Evolutionary conservation across 2,888 invertebrate species (phyloP), one percentile per base, ranked within the genome.

Genomic region (Dynastes grantii): DNA sequence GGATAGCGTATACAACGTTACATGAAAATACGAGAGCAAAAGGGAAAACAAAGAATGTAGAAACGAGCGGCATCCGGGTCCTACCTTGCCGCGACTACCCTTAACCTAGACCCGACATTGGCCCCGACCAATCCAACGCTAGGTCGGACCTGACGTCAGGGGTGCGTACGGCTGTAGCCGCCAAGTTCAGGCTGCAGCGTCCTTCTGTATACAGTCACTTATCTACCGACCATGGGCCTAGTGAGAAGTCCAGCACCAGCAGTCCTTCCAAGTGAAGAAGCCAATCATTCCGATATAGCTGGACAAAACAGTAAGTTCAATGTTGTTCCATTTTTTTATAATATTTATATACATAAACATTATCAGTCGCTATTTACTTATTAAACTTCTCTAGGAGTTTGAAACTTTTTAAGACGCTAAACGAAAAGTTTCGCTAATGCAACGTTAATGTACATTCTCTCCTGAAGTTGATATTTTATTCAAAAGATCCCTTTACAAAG

Each of bases 131-230:
- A 88, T 88, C 82, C 84, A 83, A 83, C 85, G 82, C 91, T 91
- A 91, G 91, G 91, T 91, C 91, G 91, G 87, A 86, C 88, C 90
- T 91, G 91, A 91, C 91, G 92, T 92, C 91, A 91, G 85, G 81
- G 88, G 83, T 87, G 89, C 90, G 85, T 84, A 84, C 85, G 83
- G 79, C 83, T 81, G 79, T 77, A 79, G 82, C 84, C 85, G 84
- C 84, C 84, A 85, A 85, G 82, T 84, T 84, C 81, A 79, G 79
- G 78, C 79, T 78, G 75, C 77, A 77, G 79, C 81, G 79, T 81
- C 81, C 78, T 77, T 81, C 81, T 55, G 68, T 79, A 77, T 45
- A 71, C 75, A 73, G 79, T 79, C 81, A 82, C 81, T 81, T 81
- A 82, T 81, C 78, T 79, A 76, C 79, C 82, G 82, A 83, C 82